These are phyloP conservation scores for Shinisaurus crocodilurus DNA, from an alignment of 2,113 vertebrate genomes.

Conservation along the genomic window DNA sequence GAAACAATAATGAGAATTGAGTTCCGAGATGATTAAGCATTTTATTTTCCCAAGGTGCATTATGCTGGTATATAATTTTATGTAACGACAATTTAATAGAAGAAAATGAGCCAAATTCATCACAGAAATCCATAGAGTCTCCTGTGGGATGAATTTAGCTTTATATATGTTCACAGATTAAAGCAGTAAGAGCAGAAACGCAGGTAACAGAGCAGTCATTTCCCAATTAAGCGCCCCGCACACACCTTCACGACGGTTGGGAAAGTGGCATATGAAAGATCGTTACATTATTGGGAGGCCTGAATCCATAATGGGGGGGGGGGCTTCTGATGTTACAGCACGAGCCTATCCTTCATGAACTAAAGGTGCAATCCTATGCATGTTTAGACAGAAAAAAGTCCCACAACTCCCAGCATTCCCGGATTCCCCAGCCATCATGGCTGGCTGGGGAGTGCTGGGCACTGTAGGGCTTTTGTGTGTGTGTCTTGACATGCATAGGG, in stretches of 20 bases:
- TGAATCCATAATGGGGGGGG: constrained; percentile 13
- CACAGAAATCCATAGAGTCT: constrained; percentile 32
- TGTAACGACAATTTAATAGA: constrained; percentile 34
- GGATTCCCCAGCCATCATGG: too few relatives aligned
- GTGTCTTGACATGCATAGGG: too few relatives aligned
- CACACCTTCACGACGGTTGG: constrained; percentile 1
- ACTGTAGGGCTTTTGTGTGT: too few relatives aligned
- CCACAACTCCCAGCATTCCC: too few relatives aligned
- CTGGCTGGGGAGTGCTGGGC: too few relatives aligned
- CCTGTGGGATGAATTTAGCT: constrained; percentile 30
- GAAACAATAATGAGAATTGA: constrained; percentile 43
- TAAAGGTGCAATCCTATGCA: neutral
- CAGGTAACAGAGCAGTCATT: constrained; percentile 19
- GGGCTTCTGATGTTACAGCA: neutral
- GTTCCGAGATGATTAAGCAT: constrained; percentile 50
- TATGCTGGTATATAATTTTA: constrained; percentile 52
- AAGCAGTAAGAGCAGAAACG: constrained; percentile 26
- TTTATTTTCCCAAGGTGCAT: constrained; percentile 54
- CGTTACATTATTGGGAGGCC: neutral
- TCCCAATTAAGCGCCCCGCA: constrained; percentile 35
- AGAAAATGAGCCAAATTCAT: constrained; percentile 53
- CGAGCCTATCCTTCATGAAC: neutral
- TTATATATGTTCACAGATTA: constrained; percentile 8
- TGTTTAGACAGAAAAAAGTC: too few relatives aligned
- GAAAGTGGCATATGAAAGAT: constrained; percentile 17